Conservation (phyloP, 2,888 invertebrate species). For the Mythimna lalbum region DNA sequence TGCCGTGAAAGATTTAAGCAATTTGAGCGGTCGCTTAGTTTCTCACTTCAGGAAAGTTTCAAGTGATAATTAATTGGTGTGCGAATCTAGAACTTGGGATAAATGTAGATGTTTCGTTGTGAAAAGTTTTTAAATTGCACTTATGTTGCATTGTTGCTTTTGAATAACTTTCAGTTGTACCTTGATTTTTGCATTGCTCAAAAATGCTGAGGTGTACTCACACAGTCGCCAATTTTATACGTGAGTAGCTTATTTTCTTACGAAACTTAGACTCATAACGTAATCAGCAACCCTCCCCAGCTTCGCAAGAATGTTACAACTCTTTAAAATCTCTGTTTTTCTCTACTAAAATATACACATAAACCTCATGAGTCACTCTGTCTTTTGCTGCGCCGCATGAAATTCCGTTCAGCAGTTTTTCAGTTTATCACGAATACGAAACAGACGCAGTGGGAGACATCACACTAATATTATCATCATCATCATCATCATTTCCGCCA, state of each 20-base stretch:
- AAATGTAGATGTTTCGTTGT: slow-evolving; percentile 46
- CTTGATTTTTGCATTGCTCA: slow-evolving; percentile 8
- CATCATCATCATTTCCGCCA: too few relatives aligned
- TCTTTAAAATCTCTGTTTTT: background rate
- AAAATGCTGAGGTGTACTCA: background rate
- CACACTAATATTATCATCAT: too few relatives aligned
- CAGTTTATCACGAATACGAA: too few relatives aligned
- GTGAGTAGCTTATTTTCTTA: background rate
- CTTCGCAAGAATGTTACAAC: too few relatives aligned
- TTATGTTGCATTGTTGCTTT: slow-evolving; percentile 14
- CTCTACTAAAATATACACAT: background rate
- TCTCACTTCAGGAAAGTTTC: slow-evolving; percentile 57
- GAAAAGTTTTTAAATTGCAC: slow-evolving; percentile 13
- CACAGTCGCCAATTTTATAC: background rate
- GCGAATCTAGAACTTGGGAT: slow-evolving; percentile 47
- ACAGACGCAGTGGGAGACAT: too few relatives aligned
- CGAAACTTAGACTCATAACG: background rate
- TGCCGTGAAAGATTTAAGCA: slow-evolving; percentile 63
- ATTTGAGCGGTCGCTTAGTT: slow-evolving; percentile 59
- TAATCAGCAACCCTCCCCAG: background rate
- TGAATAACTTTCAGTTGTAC: slow-evolving; percentile 9
- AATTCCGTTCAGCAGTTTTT: too few relatives aligned
- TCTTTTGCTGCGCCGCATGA: too few relatives aligned
- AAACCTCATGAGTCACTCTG: too few relatives aligned
- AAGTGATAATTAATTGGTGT: slow-evolving; percentile 62